A percentile compares a stretch with the other conserved stretches of the same genome.
These are phyloP conservation scores for Drosophila anomalata DNA, from an alignment of 2,888 invertebrate genomes.

Conservation along the genomic window DNA sequence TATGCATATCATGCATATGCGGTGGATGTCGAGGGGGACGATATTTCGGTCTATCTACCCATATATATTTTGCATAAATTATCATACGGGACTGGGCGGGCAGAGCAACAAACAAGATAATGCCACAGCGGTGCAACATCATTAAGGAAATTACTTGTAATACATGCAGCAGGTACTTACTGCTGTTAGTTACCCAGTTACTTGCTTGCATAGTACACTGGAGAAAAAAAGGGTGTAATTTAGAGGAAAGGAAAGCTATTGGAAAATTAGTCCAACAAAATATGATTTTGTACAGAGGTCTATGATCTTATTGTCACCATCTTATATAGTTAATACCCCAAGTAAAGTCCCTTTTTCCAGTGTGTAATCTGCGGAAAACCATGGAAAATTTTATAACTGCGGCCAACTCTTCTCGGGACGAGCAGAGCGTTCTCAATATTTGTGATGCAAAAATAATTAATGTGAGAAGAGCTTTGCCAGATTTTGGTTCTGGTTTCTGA, in stretches of 20 bases:
- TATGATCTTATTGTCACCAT: no score
- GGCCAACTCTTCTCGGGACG: slow-evolving; percentile 22
- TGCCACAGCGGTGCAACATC: slow-evolving; percentile 74
- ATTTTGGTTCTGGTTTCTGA: slow-evolving; percentile 22
- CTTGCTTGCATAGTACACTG: slow-evolving; percentile 27
- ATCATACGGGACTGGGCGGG: slow-evolving; percentile 48
- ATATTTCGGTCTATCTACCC: slow-evolving; percentile 25
- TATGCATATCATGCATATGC: slow-evolving; percentile 50
- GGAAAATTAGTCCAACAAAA: no score
- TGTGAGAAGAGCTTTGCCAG: slow-evolving; percentile 65
- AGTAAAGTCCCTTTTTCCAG: background rate
- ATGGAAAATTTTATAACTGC: slow-evolving; percentile 69
- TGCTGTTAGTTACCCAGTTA: slow-evolving; percentile 32
- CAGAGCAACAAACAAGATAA: slow-evolving; percentile 72
- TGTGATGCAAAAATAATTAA: slow-evolving; percentile 74
- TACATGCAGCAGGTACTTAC: slow-evolving; percentile 70
- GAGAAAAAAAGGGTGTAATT: background rate
- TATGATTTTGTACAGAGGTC: background rate
- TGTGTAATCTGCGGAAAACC: background rate
- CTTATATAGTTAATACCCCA: no score
- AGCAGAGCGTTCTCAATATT: slow-evolving; percentile 65
- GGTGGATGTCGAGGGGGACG: slow-evolving; percentile 7
- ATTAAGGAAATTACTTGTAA: slow-evolving; percentile 79
- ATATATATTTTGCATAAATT: slow-evolving; percentile 78
- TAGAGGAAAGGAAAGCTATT: no score